Conservation (phyloP, 2,113 vertebrate genomes). For the Naja naja region DNA sequence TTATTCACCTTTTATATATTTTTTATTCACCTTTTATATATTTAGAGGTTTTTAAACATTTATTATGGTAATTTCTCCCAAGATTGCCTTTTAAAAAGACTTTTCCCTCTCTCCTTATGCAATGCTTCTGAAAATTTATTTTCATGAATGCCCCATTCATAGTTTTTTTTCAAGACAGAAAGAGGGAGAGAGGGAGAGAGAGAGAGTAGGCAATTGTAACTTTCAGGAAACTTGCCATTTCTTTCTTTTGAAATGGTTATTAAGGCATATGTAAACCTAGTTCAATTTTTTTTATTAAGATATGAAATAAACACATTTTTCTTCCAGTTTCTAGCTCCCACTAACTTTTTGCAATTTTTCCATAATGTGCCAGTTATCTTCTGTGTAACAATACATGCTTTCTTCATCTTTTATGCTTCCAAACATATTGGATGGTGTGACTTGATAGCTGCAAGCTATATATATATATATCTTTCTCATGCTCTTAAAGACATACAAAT, state of each 20-base stretch:
- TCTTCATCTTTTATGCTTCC: not conserved
- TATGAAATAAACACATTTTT: not conserved
- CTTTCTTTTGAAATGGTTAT: not conserved
- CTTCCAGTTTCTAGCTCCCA: not conserved
- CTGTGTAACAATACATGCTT: not conserved
- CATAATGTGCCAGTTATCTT: not conserved
- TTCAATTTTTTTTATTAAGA: not conserved
- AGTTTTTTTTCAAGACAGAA: not conserved
- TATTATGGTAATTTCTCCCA: not conserved
- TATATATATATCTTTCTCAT: not conserved
- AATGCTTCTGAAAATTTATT: not conserved
- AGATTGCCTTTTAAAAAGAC: not conserved
- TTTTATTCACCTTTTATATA: not conserved
- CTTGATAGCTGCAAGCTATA: not conserved
- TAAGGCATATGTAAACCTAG: not conserved
- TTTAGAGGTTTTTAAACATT: not conserved
- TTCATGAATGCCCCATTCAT: not conserved
- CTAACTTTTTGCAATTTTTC: not conserved
- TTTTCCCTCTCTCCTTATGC: not conserved
- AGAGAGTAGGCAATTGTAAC: not conserved
- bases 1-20: not conserved
- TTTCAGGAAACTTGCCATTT: not conserved
- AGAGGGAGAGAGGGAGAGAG: not conserved
- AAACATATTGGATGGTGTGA: not conserved
- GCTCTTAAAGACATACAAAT: not conserved